These are phyloP conservation scores for Euwallacea fornicatus DNA, from an alignment of 1,140 invertebrate genomes.

Conservation along the genomic window DNA sequence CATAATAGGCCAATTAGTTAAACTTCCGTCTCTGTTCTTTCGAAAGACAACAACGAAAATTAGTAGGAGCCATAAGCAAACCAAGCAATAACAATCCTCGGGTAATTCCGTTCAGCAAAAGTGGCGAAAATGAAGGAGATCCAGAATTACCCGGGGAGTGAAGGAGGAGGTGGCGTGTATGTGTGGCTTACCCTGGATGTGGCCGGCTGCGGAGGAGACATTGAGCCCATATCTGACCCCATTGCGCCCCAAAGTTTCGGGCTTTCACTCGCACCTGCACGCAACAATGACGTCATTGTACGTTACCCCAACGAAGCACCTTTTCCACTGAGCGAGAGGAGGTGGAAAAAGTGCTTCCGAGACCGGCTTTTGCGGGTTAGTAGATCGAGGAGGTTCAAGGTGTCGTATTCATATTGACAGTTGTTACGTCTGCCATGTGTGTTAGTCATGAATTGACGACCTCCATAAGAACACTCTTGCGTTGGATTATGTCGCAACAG, in stretches of 20 bases:
- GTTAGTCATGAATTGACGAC: too few relatives aligned
- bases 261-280: conserved; percentile 56
- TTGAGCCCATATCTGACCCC: conserved; percentile 56
- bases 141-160: background rate
- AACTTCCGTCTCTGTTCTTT: background rate
- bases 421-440: too few relatives aligned
- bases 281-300: conserved; percentile 54
- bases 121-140: too few relatives aligned
- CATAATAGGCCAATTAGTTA: too few relatives aligned
- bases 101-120: too few relatives aligned
- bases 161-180: conserved; percentile 14
- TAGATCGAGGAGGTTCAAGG: too few relatives aligned
- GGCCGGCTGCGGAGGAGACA: conserved; percentile 55
- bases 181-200: conserved; percentile 65
- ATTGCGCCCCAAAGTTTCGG: conserved; percentile 57
- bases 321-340: background rate
- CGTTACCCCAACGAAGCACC: conserved; percentile 51
- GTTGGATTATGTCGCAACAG: too few relatives aligned
- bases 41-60: background rate
- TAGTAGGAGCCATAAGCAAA: conserved; percentile 15
- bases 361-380: too few relatives aligned
- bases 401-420: too few relatives aligned
- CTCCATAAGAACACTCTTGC: background rate
- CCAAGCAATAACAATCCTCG: conserved; percentile 3
- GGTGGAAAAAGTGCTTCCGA: too few relatives aligned